Conservation (phyloP, 2,888 invertebrate genomes). For the Scelioninae gen. 2 region DNA sequence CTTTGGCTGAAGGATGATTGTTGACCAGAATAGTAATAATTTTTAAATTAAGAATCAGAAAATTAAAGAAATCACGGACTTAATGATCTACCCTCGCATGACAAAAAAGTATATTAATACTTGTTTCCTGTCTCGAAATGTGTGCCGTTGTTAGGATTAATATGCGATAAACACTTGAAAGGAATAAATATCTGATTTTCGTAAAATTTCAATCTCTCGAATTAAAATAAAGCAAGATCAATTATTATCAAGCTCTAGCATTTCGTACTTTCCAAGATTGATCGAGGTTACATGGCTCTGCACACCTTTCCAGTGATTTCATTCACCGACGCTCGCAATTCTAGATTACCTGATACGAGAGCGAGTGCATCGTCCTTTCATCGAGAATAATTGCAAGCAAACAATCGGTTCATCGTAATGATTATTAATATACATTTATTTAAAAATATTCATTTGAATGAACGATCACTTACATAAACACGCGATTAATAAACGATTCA, state of each 20-base stretch:
- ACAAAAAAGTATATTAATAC: too few relatives aligned
- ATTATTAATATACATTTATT: slow-evolving; percentile 27
- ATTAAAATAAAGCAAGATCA: slow-evolving; percentile 11
- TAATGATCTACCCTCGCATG: too few relatives aligned
- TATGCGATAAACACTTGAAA: too few relatives aligned
- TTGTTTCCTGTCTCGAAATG: too few relatives aligned
- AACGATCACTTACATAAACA: slow-evolving; percentile 35
- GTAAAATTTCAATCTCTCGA: too few relatives aligned
- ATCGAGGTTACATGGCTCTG: slow-evolving; percentile 5
- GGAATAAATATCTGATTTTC: too few relatives aligned
- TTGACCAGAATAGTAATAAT: too few relatives aligned
- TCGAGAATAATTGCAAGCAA: slow-evolving; percentile 6
- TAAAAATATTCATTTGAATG: slow-evolving; percentile 24
- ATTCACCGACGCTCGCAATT: neutral
- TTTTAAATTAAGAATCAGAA: too few relatives aligned
- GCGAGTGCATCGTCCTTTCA: slow-evolving; percentile 14
- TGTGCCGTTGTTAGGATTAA: too few relatives aligned
- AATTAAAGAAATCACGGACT: too few relatives aligned
- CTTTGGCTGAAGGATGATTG: too few relatives aligned
- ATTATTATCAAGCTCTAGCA: slow-evolving; percentile 7
- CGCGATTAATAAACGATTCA: slow-evolving; percentile 31
- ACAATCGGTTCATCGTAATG: slow-evolving; percentile 14
- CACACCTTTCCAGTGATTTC: slow-evolving; percentile 5
- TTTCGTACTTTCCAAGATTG: neutral
- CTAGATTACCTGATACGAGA: neutral